A percentile compares a stretch with the other conserved stretches of the same genome.
Evolutionary conservation across 1,140 invertebrate genomes (phyloP).

Genomic region (Pissodes strobi): DNA sequence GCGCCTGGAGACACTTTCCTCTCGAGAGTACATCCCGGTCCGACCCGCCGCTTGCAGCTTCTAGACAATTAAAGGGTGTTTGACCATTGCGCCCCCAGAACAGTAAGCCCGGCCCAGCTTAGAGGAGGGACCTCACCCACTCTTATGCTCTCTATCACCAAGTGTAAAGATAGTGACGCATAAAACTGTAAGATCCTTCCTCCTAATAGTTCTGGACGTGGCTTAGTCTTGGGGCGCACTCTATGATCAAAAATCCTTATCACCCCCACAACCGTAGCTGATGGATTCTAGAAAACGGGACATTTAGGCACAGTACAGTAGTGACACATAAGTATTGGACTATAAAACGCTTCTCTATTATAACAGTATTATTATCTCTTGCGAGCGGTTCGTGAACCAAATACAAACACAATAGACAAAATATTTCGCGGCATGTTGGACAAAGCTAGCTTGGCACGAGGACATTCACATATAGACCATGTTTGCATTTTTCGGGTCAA

Average conservation of each 20-base stretch:
- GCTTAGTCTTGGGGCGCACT: slow-evolving; percentile 25
- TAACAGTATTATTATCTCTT: no score
- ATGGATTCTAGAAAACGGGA: slow-evolving; percentile 57
- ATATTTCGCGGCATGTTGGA: no score
- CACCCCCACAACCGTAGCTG: slow-evolving; percentile 54
- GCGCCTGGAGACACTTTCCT: slow-evolving; percentile 98
- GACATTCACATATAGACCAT: no score
- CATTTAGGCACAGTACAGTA: slow-evolving; percentile 51
- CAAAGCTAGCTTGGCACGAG: no score
- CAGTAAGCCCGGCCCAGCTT: slow-evolving; percentile 17
- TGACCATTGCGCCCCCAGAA: slow-evolving; percentile 61
- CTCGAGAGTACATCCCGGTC: slow-evolving; percentile 92
- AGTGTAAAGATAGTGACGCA: no score
- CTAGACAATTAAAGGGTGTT: slow-evolving; percentile 67
- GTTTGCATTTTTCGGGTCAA: no score
- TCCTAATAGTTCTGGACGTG: background rate
- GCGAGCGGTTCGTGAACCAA: no score
- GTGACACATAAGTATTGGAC: slow-evolving; percentile 56
- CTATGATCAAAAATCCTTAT: slow-evolving; percentile 71
- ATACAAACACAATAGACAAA: no score
- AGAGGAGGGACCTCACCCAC: no score
- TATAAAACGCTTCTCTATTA: no score
- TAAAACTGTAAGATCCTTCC: background rate
- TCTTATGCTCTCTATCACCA: no score
- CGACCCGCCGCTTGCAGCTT: slow-evolving; percentile 65